Conservation (phyloP, 1,140 invertebrate species). For the Calephelis nemesis region DNA sequence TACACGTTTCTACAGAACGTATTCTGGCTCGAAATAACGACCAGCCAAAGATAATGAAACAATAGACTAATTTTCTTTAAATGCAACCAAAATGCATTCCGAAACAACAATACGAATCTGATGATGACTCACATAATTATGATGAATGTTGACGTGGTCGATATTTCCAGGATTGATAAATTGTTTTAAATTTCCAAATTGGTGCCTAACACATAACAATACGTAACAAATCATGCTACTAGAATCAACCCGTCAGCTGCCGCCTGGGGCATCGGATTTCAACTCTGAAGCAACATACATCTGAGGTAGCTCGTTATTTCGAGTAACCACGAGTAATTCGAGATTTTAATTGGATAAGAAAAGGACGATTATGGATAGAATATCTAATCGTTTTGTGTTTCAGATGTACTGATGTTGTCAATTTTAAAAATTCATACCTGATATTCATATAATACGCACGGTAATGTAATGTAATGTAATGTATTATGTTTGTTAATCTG, state of each 20-base stretch:
- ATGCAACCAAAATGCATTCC: background rate
- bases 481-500: too few relatives aligned
- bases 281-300: background rate
- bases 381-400: background rate
- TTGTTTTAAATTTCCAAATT: slow-evolving; percentile 30
- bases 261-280: slow-evolving; percentile 21
- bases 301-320: background rate
- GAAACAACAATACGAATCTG: background rate
- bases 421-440: too few relatives aligned
- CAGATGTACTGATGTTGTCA: too few relatives aligned
- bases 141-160: slow-evolving; percentile 7
- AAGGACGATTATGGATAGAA: too few relatives aligned
- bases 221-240: slow-evolving; percentile 47
- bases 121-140: background rate
- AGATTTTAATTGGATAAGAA: background rate
- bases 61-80: too few relatives aligned
- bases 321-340: background rate
- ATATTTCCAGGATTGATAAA: slow-evolving; percentile 16
- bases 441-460: too few relatives aligned
- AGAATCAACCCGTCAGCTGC: slow-evolving; percentile 45
- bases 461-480: too few relatives aligned
- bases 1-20: too few relatives aligned
- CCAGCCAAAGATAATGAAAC: too few relatives aligned
- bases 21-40: too few relatives aligned
- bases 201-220: slow-evolving; percentile 38